Evolutionary conservation across 2,888 invertebrate species (phyloP).

Genomic region (Trissolcus japonicus): DNA sequence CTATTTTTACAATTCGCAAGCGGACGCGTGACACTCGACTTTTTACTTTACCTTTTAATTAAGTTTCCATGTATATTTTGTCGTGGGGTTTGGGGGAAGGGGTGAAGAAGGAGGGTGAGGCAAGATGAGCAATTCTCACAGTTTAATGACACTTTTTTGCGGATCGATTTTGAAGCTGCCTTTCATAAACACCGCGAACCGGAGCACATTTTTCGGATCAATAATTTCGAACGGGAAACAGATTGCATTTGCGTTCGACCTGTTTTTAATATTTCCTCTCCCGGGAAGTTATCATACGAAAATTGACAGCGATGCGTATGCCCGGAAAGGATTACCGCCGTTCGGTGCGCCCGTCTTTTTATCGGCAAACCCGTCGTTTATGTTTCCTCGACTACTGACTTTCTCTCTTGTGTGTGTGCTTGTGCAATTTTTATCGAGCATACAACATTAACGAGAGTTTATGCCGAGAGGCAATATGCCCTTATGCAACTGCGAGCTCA

Average conservation of each 20-base stretch:
- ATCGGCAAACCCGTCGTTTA: too few relatives aligned
- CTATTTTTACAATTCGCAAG: conserved; percentile 47
- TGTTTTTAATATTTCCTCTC: too few relatives aligned
- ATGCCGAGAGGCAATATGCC: too few relatives aligned
- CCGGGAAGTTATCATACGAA: background rate
- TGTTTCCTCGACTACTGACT: too few relatives aligned
- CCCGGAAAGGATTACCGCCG: too few relatives aligned
- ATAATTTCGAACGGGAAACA: conserved; percentile 1
- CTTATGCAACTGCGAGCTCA: conserved; percentile 9
- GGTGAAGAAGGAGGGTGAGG: too few relatives aligned
- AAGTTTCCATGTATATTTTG: conserved; percentile 30
- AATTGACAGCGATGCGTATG: conserved; percentile 1
- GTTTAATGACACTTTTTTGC: conserved; percentile 1
- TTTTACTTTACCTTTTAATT: conserved; percentile 35
- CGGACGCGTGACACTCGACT: conserved; percentile 32
- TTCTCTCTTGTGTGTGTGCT: too few relatives aligned
- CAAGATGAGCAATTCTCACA: background rate
- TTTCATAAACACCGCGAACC: background rate
- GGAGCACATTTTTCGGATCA: background rate
- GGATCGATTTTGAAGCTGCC: background rate
- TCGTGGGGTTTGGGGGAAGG: too few relatives aligned
- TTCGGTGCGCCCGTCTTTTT: too few relatives aligned
- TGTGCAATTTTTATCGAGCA: too few relatives aligned
- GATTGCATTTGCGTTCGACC: background rate
- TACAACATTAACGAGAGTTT: too few relatives aligned